Conservation (phyloP, 1,140 invertebrate genomes). For the Drosophila takahashii region DNA sequence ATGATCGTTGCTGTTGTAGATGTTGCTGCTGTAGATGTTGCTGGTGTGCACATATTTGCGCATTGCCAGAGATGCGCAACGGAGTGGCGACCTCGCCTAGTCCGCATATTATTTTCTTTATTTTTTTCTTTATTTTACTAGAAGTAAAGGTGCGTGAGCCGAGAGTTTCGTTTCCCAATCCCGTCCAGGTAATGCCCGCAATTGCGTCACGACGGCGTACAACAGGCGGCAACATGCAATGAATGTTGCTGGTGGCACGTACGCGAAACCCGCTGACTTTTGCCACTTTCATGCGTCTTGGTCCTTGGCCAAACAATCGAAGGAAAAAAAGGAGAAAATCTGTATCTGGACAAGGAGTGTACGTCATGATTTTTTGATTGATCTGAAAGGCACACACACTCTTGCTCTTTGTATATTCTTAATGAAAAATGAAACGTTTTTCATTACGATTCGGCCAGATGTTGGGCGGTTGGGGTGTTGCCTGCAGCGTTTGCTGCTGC, state of each 20-base stretch:
- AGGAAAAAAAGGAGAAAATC: not conserved
- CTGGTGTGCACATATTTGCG: slow-evolving; percentile 72
- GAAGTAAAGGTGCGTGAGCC: slow-evolving; percentile 63
- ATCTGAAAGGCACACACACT: slow-evolving; percentile 79
- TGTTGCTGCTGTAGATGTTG: slow-evolving; percentile 31
- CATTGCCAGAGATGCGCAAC: slow-evolving; percentile 77
- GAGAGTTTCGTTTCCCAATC: slow-evolving; percentile 51
- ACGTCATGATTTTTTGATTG: slow-evolving; percentile 83
- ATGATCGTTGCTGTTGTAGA: slow-evolving; percentile 25
- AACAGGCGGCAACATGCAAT: slow-evolving; percentile 21
- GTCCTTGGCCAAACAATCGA: slow-evolving; percentile 11
- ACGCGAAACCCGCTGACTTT: slow-evolving; percentile 30
- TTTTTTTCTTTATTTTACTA: slow-evolving; percentile 2
- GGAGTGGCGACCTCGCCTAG: slow-evolving; percentile 75
- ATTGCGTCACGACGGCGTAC: slow-evolving; percentile 69
- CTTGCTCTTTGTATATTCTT: slow-evolving; percentile 69
- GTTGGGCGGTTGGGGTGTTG: slow-evolving; percentile 17
- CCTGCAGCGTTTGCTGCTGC: slow-evolving; percentile 77
- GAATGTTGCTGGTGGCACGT: slow-evolving; percentile 54
- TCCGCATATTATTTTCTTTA: slow-evolving; percentile 14
- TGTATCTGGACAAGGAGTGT: slow-evolving; percentile 15
- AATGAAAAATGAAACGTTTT: slow-evolving; percentile 81
- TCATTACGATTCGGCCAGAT: slow-evolving; percentile 62
- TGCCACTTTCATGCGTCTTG: slow-evolving; percentile 62
- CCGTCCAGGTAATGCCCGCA: slow-evolving; percentile 52